phyloP scores from a whole-genome alignment of 2,113 vertebrate species.

The Smithornis capensis region DNA sequence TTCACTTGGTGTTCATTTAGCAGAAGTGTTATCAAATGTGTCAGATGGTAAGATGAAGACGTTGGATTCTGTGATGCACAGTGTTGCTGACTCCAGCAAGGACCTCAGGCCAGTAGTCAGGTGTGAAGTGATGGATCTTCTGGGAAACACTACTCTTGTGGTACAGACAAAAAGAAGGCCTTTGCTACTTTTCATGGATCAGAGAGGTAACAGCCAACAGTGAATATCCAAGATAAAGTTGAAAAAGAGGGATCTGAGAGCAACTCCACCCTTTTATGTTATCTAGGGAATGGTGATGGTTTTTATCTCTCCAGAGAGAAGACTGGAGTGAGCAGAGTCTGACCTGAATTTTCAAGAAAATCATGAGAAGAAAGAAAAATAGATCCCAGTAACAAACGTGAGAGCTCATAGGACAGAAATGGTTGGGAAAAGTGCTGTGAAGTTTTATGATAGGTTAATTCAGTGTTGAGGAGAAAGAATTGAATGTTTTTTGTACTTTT shows the following conservation, averaged over 20 bases:
- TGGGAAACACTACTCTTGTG: neutral
- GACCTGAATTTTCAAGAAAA: neutral
- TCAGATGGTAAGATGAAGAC: neutral
- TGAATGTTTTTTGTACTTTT: neutral
- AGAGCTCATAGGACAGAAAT: neutral
- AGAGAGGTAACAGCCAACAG: neutral
- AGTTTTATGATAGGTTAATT: neutral
- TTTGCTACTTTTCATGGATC: accelerated
- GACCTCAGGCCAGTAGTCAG: neutral
- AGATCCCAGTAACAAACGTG: neutral
- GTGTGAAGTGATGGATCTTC: neutral
- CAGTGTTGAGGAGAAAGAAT: neutral
- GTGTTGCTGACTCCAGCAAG: neutral
- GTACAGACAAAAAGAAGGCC: neutral
- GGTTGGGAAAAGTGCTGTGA: neutral
- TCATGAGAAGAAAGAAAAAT: neutral
- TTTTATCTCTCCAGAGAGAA: neutral
- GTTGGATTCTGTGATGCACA: neutral
- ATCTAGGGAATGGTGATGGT: neutral
- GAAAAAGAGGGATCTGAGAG: neutral
- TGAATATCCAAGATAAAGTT: accelerated
- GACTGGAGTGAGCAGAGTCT: neutral
- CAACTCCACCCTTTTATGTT: neutral
- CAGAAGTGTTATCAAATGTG: neutral
- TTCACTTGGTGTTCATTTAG: neutral